These are phyloP conservation scores for Aptenodytes forsteri DNA, from an alignment of 2,113 vertebrate genomes.

Conservation along the genomic window DNA sequence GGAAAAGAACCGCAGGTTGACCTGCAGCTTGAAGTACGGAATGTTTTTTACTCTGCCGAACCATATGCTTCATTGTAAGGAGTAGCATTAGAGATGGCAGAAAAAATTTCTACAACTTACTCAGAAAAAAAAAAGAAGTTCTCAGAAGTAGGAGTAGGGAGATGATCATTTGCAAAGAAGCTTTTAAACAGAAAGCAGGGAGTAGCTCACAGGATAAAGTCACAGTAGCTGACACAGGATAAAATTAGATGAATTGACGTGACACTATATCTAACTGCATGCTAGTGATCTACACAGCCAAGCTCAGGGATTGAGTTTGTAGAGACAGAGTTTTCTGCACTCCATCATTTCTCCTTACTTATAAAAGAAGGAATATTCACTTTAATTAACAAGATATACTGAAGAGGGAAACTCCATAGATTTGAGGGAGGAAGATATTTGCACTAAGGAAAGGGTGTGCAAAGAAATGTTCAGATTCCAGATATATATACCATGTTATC, in stretches of 20 bases:
- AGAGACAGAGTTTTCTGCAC: background rate
- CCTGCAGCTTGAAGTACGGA: background rate
- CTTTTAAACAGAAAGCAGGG: background rate
- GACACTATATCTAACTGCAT: background rate
- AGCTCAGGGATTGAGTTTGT: background rate
- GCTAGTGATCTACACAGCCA: background rate
- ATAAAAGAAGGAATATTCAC: background rate
- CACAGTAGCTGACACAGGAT: background rate
- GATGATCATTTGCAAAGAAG: background rate
- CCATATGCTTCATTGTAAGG: background rate
- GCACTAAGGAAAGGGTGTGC: fast-evolving
- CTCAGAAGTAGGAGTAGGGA: background rate
- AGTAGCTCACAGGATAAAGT: too few species aligned
- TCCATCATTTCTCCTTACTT: background rate
- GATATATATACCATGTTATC: background rate
- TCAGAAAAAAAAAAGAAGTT: background rate
- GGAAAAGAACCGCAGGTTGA: background rate
- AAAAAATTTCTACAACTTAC: background rate
- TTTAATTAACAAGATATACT: background rate
- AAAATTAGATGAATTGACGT: background rate
- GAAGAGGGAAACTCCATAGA: background rate
- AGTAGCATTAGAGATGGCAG: background rate
- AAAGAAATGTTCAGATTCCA: background rate
- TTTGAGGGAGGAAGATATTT: background rate
- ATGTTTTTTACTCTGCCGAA: background rate